Conservation (phyloP, 2,113 vertebrate genomes). For the Haemorhous mexicanus region DNA sequence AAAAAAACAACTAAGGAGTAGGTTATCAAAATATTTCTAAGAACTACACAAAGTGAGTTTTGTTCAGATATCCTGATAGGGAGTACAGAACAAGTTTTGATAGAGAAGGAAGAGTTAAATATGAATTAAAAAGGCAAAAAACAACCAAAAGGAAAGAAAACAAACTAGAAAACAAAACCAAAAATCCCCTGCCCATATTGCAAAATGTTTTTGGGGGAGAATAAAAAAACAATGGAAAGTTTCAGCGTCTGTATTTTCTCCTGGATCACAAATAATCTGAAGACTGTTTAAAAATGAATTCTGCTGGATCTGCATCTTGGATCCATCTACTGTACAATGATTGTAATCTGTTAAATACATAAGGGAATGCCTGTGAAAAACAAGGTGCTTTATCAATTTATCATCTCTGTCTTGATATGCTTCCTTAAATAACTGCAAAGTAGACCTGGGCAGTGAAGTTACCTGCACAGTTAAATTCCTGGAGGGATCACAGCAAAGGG, state of each 20-base stretch:
- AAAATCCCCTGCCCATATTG: neutral
- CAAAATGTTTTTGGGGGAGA: neutral
- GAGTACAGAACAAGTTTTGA: neutral
- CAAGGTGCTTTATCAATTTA: neutral
- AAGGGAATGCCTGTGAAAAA: neutral
- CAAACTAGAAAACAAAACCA: rapidly evolving
- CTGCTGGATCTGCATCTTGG: neutral
- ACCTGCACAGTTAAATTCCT: neutral
- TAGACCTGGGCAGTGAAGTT: neutral
- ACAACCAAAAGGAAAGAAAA: neutral
- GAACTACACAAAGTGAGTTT: neutral
- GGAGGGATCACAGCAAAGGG: neutral
- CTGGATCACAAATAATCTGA: neutral
- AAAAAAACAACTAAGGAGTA: neutral
- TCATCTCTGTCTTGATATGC: neutral
- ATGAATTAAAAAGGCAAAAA: neutral
- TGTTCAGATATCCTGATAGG: neutral
- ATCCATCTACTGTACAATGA: neutral
- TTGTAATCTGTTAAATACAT: neutral
- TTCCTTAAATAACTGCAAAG: neutral
- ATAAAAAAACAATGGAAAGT: neutral
- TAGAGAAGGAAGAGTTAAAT: neutral
- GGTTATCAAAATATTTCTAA: neutral
- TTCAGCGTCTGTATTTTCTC: neutral
- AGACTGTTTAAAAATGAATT: neutral